Evolutionary conservation across 2,797 vertebrate genomes (phyloP), one percentile per base, ranked within the genome.

Genomic region (Lophius americanus): DNA sequence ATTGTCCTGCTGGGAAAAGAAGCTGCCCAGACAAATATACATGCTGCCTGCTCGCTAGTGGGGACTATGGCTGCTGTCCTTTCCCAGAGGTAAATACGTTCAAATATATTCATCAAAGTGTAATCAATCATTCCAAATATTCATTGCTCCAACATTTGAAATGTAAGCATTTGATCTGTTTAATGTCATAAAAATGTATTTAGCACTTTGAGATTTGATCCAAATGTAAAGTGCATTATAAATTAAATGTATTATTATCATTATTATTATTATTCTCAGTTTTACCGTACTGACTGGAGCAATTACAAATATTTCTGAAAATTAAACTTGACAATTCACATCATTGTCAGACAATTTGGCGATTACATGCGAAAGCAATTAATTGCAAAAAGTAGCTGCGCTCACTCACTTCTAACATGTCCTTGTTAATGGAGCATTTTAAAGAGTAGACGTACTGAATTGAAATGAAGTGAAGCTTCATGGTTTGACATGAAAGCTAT

Each of bases 11-110:
- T 0, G 89, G 80, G 0, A 78, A 57, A 55, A 88, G 74, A 41
- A 84, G 67, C 68, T 93, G 92, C 35, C 86, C 86, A 0, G 82
- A 81, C 0, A 10, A 64, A 0, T 77, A 64, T 0, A 96, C 94
- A 3, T 96, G 96, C 85, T 97, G 95, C 66, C 54, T 70, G 60
- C 68, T 94, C 10, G 14, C 83, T 44, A 74, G 41, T 0, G 75
- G 88, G 9, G 82, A 75, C 12, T 96, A 93, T 0, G 93, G 94
- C 85, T 97, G 96, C 90, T 97, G 96, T 55, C 94, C 94, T 0
- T 92, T 93, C 60, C 88, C 90, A 53, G 82, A 94, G 12, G 96
- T 96, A 75, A 73, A 78, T 73, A 44, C 0, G 7, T 50, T 13
- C 5, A 32, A 11, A 39, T 38, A 39, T 6, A 1, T 12, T 33